Evolutionary conservation across 2,888 invertebrate genomes (phyloP).

Genomic region (Gortyna flavago): DNA sequence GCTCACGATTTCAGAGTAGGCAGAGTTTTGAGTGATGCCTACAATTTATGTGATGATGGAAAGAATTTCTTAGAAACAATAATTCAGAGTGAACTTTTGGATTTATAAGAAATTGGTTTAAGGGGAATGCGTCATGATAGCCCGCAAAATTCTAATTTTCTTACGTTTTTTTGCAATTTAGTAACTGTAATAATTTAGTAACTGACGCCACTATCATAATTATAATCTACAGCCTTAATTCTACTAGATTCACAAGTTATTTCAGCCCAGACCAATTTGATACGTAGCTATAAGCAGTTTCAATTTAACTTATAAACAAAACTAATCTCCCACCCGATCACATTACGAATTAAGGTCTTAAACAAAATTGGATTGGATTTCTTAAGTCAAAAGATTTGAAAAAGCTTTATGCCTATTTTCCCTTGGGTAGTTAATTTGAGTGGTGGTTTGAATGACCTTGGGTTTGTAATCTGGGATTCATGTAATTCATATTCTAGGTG

Average conservation of each 20-base stretch:
- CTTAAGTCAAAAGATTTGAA: slow-evolving; percentile 45
- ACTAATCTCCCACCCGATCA: slow-evolving; percentile 31
- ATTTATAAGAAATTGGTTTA: background rate
- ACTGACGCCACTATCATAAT: background rate
- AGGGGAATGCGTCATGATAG: background rate
- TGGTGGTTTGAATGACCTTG: slow-evolving; percentile 2
- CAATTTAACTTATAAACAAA: slow-evolving; percentile 46
- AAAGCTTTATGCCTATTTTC: slow-evolving; percentile 14
- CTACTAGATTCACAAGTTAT: background rate
- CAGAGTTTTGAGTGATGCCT: slow-evolving; percentile 40
- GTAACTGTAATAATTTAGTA: too few relatives aligned
- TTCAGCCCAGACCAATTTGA: slow-evolving; percentile 11
- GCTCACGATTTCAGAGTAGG: slow-evolving; percentile 16
- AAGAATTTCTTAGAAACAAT: slow-evolving; percentile 1
- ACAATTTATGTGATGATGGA: slow-evolving; percentile 29
- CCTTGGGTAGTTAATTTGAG: slow-evolving; percentile 13
- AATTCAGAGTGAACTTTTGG: background rate
- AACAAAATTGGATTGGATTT: slow-evolving; percentile 34
- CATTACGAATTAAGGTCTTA: slow-evolving; percentile 43
- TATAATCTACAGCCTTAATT: background rate
- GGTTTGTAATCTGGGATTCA: background rate
- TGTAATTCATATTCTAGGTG: slow-evolving; percentile 1
- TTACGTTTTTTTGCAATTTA: too few relatives aligned
- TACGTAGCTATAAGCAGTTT: slow-evolving; percentile 11
- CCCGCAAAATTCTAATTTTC: too few relatives aligned